Evolutionary conservation across 2,888 invertebrate genomes (phyloP), one percentile per base, ranked within the genome.

Genomic region (Rhagophthalmus giganteus): DNA sequence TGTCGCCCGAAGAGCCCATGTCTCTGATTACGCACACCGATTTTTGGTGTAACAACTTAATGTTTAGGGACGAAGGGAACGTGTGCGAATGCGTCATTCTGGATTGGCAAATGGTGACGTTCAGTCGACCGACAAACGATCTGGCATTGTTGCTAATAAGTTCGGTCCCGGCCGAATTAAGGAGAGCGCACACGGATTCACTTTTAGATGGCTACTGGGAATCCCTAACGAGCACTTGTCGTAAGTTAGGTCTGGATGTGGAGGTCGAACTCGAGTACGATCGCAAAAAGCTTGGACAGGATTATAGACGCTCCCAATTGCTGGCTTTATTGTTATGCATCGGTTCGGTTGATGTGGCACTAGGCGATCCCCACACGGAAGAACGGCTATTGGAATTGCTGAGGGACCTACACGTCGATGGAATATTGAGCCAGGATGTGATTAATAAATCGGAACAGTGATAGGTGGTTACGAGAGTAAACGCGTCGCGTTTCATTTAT

Each of bases 81-180:
- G 60, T 42, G 34, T 81, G 80, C 62, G 79, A 81, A 52, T 90
- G 89, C 67, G 81, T 84, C 42, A 86, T 88, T 34, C 74, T 90
- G 30, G 89, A 90, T 70, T 90, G 89, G 89, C 90, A 90, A 77
- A 89, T 90, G 89, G 87, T 89, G 33, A 88, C 87, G 1, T 82
- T 87, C 55, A 87, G 87, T 55, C 76, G 81, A 62, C 88, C 88
- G 11, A 89, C 88, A 68, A 89, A 89, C 70, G 90, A 90, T 67
- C 79, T 90, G 5, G 89, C 89, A 0, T 73, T 88, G 10, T 74
- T 89, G 38, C 73, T 90, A 37, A 76, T 89, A 34, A 88, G 87
- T 53, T 89, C 89, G 1, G 77, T 89, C 30, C 82, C 87, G 0
- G 84, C 88, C 0, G 85, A 86, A 64, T 71, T 87, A 57, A 79